Evolutionary conservation across 2,797 vertebrate genomes (phyloP).

Genomic region (Pantherophis vulpinus): DNA sequence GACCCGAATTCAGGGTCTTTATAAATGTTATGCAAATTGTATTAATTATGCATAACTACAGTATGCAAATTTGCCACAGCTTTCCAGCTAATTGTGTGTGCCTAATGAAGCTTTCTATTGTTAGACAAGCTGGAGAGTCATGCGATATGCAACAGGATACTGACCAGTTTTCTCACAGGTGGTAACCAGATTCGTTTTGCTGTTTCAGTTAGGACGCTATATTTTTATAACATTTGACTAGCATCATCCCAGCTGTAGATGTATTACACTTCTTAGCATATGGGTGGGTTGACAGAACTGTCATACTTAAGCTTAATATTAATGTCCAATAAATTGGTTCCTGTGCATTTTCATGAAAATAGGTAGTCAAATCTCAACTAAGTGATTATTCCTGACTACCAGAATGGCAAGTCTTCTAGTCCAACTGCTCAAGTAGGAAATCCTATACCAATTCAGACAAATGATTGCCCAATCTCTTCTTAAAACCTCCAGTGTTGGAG

Average conservation of each 20-base stretch:
- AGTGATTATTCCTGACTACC: background rate
- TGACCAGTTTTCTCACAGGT: slow-evolving; percentile 16
- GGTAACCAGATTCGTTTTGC: background rate
- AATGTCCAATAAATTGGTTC: too few species aligned
- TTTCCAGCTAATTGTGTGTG: slow-evolving; percentile 29
- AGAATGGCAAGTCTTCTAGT: background rate
- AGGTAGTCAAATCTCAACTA: too few species aligned
- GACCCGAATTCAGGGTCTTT: slow-evolving; percentile 13
- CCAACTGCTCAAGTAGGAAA: too few species aligned
- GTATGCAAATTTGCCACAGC: slow-evolving; percentile 21
- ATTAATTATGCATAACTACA: slow-evolving; percentile 37
- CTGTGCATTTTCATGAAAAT: too few species aligned
- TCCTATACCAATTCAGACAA: too few species aligned
- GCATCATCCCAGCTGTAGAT: background rate
- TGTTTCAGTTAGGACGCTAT: background rate
- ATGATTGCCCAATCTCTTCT: too few species aligned
- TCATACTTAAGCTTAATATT: too few species aligned
- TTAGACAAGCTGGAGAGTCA: background rate
- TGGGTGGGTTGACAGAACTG: too few species aligned
- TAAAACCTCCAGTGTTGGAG: too few species aligned
- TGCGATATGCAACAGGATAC: background rate
- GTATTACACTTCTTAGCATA: too few species aligned
- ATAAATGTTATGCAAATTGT: slow-evolving; percentile 30
- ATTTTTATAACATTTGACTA: background rate
- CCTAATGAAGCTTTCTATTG: slow-evolving; percentile 13